These are phyloP conservation scores for Lydus trimaculatus DNA, from an alignment of 2,888 invertebrate species.

Conservation along the genomic window DNA sequence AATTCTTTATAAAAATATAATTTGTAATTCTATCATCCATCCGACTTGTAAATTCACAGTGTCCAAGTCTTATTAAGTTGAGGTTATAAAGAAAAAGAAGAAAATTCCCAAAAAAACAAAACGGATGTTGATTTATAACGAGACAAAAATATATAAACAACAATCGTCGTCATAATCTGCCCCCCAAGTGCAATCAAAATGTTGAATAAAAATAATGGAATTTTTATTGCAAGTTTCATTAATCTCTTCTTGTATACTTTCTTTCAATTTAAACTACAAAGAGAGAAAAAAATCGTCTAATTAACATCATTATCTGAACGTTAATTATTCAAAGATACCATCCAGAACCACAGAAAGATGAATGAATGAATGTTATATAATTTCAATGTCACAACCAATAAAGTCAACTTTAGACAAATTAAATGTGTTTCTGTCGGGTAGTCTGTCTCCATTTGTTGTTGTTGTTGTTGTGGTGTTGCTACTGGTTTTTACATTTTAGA, in stretches of 20 bases:
- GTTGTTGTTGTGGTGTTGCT: background rate
- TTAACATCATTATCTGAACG: background rate
- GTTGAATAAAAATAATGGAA: background rate
- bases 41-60: too few relatives aligned
- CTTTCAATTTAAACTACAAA: background rate
- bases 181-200: background rate
- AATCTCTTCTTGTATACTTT: background rate
- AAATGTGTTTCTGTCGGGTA: slow-evolving; percentile 15
- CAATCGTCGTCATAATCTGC: background rate
- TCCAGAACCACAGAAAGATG: slow-evolving; percentile 9
- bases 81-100: too few relatives aligned
- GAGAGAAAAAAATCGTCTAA: background rate
- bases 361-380: slow-evolving; percentile 21
- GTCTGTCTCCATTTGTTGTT: slow-evolving; percentile 14
- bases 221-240: background rate
- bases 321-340: slow-evolving; percentile 4
- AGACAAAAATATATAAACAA: background rate
- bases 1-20: too few relatives aligned
- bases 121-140: background rate
- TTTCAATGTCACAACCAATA: slow-evolving; percentile 20
- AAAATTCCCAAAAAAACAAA: background rate
- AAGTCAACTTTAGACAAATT: slow-evolving; percentile 24
- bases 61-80: too few relatives aligned
- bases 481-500: slow-evolving; percentile 11
- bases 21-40: background rate